These are phyloP conservation scores for Lepilemur septentrionalis DNA, from an alignment of 2,797 vertebrate species.

Conservation along the genomic window DNA sequence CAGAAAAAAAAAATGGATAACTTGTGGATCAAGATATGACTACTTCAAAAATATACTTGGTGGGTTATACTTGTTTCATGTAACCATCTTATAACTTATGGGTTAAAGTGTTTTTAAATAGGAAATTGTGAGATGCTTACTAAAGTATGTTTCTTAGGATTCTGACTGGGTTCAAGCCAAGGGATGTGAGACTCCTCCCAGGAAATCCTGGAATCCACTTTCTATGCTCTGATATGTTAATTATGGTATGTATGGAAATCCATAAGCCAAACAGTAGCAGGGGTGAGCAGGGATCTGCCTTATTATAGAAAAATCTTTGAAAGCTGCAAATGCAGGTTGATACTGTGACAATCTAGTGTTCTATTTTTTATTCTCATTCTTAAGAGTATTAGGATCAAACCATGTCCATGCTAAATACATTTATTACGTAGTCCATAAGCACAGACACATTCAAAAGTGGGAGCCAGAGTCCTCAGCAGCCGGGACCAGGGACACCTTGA, in stretches of 20 bases:
- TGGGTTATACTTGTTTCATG: background rate
- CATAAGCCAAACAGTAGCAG: background rate
- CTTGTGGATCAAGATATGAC: background rate
- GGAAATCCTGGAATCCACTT: background rate
- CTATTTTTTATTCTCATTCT: background rate
- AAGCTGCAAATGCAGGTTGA: background rate
- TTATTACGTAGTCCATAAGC: background rate
- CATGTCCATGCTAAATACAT: background rate
- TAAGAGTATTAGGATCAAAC: background rate
- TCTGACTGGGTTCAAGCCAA: background rate
- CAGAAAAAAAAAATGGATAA: background rate
- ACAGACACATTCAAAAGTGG: background rate
- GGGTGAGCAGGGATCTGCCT: background rate
- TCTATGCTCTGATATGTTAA: background rate
- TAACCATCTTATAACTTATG: background rate
- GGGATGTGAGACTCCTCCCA: background rate
- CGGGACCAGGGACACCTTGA: conserved; percentile 40
- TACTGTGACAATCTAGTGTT: background rate
- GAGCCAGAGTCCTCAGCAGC: conserved; percentile 3
- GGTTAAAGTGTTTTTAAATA: background rate
- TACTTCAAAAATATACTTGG: background rate
- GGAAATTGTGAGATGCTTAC: background rate
- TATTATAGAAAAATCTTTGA: background rate
- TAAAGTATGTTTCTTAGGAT: background rate
- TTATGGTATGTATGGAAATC: background rate